Percentiles rank a stretch among this genome's conserved stretches.
phyloP scores from a whole-genome alignment of 2,888 invertebrate genomes.

The Thymelicus sylvestris region DNA sequence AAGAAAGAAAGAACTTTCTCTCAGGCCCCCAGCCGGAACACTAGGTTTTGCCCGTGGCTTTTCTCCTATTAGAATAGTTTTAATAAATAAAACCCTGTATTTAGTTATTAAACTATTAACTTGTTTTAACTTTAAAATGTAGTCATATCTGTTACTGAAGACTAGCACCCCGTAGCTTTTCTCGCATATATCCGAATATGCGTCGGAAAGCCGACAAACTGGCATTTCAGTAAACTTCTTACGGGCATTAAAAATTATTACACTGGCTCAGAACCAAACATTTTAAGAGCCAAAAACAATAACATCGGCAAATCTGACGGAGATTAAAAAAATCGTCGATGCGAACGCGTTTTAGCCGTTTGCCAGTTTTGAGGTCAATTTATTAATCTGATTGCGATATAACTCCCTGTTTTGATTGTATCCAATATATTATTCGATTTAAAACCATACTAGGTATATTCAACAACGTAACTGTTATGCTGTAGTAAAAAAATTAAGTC shows the following conservation, averaged over 20 bases:
- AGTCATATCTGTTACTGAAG: background rate
- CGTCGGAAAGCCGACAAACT: conserved; percentile 24
- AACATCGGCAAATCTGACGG: conserved; percentile 6
- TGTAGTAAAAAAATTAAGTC: no score
- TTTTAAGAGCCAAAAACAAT: conserved; percentile 36
- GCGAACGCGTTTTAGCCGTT: conserved; percentile 17
- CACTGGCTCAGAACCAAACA: conserved; percentile 35
- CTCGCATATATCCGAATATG: conserved; percentile 15
- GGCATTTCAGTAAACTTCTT: conserved; percentile 25
- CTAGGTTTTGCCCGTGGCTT: no score
- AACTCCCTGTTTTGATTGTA: background rate
- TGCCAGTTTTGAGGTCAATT: conserved; percentile 29
- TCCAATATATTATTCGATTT: no score
- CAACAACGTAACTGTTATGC: no score
- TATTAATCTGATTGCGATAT: conserved; percentile 21
- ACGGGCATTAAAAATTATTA: conserved; percentile 34
- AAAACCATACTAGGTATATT: no score
- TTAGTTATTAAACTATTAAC: no score
- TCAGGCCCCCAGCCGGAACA: no score
- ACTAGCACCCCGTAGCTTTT: conserved; percentile 4
- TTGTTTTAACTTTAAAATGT: no score
- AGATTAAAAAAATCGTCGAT: conserved; percentile 32
- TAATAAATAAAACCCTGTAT: no score
- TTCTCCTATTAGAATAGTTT: no score
- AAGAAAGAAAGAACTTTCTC: no score